These are phyloP conservation scores for Poeciliopsis turrubarensis DNA, from an alignment of 2,113 vertebrate genomes.

Conservation along the genomic window DNA sequence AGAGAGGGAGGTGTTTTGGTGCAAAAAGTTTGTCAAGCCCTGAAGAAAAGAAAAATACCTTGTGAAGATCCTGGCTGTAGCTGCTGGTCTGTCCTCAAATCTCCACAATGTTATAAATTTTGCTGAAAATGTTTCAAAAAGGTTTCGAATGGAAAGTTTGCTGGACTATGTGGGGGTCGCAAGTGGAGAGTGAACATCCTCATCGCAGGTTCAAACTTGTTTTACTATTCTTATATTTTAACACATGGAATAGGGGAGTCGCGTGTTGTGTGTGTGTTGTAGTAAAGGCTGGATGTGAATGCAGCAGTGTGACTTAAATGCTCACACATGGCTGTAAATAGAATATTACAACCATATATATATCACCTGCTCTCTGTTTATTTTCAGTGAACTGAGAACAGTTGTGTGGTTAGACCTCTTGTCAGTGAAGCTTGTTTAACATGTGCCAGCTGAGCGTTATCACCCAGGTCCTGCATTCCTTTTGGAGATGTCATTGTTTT, in stretches of 20 bases:
- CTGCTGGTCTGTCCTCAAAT: neutral
- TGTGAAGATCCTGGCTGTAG: neutral
- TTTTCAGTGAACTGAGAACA: constrained; percentile 23
- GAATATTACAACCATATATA: neutral
- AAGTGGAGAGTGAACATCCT: neutral
- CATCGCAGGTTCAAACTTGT: neutral
- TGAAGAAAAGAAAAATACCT: neutral
- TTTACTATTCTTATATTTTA: neutral
- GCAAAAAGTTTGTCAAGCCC: neutral
- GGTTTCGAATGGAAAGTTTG: neutral
- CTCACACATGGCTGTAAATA: constrained; percentile 27
- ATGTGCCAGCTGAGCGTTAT: constrained; percentile 64
- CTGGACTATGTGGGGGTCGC: neutral
- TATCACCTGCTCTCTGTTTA: constrained; percentile 3
- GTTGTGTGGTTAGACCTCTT: constrained; percentile 32
- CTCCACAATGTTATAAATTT: neutral
- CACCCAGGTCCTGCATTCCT: constrained; percentile 71
- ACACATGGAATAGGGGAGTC: neutral
- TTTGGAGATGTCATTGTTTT: constrained; percentile 62
- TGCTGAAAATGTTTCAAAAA: neutral
- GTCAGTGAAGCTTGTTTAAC: constrained; percentile 67
- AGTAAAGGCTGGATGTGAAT: neutral
- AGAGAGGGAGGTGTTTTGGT: neutral
- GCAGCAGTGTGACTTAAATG: constrained; percentile 36
- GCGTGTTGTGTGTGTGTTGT: constrained; percentile 18